Evolutionary conservation across 2,888 invertebrate genomes (phyloP), one percentile per base, ranked within the genome.

Genomic region (Caenorhabditis angaria): DNA sequence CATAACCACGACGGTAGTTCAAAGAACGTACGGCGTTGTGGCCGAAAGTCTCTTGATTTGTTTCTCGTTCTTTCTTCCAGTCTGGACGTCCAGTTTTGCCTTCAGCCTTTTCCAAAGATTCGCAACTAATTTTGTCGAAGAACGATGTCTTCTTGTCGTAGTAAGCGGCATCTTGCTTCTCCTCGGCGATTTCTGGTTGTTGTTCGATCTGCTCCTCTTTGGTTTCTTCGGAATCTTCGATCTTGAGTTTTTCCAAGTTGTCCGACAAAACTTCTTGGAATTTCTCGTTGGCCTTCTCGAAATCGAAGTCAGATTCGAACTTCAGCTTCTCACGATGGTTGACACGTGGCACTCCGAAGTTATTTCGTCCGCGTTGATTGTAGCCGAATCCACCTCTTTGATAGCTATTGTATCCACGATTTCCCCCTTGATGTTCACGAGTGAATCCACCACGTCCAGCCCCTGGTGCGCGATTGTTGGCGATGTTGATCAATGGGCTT

Each of bases 101-200:
- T 54, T 82, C 84, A 35, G 82, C 82, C 72, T 85, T 84, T 64
- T 87, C 87, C 53, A 85, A 69, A 27, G 97, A 94, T 88, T 99
- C 97, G 88, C 99, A 99, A 82, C 96, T 97, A 88, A 99, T 99
- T 89, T 94, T 95, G 89, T 99, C 99, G 89, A 99, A 99, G 92
- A 99, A 99, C 78, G 97, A 97, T 90, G 95, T 95, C 83, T 92
- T 91, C 90, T 96, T 97, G 89, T 97, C 95, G 88, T 99, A 99
- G 87, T 91, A 94, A 72, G 91, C 91, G 4, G 58, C 65, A 56
- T 62, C 69, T 47, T 72, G 65, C 53, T 78, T 70, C 61, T 76
- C 73, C 64, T 76, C 67, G 18, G 58, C 66, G 51, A 18, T 6
- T 41, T 41, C 41, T 41, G 41, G 27, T 27, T 54, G 24, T 27